Evolutionary conservation across 2,888 invertebrate genomes (phyloP).

Genomic region (Meganola albula): DNA sequence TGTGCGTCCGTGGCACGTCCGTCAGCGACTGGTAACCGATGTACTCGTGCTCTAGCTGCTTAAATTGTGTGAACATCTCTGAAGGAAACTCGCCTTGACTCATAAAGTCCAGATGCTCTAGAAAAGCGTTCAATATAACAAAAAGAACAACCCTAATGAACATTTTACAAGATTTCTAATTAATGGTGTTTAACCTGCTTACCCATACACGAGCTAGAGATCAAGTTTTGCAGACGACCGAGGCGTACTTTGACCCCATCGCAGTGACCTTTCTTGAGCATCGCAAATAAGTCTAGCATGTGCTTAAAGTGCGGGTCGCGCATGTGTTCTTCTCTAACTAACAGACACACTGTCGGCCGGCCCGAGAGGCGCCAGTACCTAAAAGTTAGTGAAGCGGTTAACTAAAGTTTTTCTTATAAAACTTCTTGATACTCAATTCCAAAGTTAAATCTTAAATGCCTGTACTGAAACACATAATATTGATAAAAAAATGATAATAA

Average conservation of each 20-base stretch:
- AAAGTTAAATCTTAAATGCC: no score
- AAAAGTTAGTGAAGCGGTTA: no score
- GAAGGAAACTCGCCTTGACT: constrained; percentile 86
- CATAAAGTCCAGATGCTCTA: constrained; percentile 98
- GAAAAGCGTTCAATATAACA: no score
- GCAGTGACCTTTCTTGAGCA: constrained; percentile 97
- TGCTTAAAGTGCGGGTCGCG: constrained; percentile 97
- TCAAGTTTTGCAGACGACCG: constrained; percentile 95
- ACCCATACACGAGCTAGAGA: constrained; percentile 98
- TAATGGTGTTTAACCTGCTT: constrained; percentile 10
- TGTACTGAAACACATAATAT: no score
- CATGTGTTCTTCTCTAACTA: constrained; percentile 97
- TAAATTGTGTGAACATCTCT: constrained; percentile 88
- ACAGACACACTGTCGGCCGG: constrained; percentile 96
- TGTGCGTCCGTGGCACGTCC: constrained; percentile 91
- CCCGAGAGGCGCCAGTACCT: constrained; percentile 97
- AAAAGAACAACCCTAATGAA: no score
- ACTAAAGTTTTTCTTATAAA: no score
- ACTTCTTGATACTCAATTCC: no score
- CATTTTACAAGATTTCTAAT: no score
- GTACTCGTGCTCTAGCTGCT: constrained; percentile 93
- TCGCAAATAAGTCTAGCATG: constrained; percentile 96
- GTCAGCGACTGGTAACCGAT: constrained; percentile 97
- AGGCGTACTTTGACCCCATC: constrained; percentile 97
- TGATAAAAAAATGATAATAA: no score